phyloP scores from a whole-genome alignment of 2,888 invertebrate species.

The Amiota mariae region DNA sequence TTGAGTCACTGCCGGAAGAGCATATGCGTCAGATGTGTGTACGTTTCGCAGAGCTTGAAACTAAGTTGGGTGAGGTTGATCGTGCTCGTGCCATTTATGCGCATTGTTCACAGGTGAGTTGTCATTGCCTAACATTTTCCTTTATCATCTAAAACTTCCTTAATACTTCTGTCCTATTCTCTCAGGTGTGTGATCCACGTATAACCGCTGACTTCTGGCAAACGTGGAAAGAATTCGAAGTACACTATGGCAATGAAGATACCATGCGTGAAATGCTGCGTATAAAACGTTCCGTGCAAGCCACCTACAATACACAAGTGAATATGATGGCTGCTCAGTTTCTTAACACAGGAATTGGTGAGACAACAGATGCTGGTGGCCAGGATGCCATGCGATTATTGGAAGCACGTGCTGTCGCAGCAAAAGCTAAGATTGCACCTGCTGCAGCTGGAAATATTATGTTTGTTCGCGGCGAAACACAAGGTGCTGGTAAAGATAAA shows the following conservation, averaged over 20 bases:
- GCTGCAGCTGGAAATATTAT: conserved; percentile 78
- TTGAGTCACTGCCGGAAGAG: conserved; percentile 92
- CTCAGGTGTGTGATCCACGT: conserved; percentile 86
- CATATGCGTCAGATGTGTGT: conserved; percentile 96
- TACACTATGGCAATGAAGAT: conserved; percentile 98
- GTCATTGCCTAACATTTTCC: background rate
- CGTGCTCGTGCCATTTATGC: conserved; percentile 97
- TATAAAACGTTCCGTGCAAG: conserved; percentile 97
- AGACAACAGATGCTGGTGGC: conserved; percentile 83
- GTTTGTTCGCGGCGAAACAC: conserved; percentile 91
- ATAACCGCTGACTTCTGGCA: conserved; percentile 97
- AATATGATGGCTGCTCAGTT: conserved; percentile 99
- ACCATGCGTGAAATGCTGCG: conserved; percentile 99
- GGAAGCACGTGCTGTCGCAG: conserved; percentile 84
- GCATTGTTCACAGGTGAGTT: conserved; percentile 94
- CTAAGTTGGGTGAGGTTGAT: conserved; percentile 98
- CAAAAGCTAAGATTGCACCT: conserved; percentile 31
- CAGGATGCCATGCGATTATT: conserved; percentile 92
- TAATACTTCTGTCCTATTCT: background rate
- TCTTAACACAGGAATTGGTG: conserved; percentile 80
- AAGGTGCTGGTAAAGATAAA: conserved; percentile 81
- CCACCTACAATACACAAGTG: conserved; percentile 97
- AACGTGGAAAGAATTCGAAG: conserved; percentile 99
- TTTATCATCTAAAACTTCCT: background rate
- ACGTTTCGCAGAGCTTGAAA: conserved; percentile 97